phyloP scores from a whole-genome alignment of 2,113 vertebrate genomes.

The Gadus macrocephalus region DNA sequence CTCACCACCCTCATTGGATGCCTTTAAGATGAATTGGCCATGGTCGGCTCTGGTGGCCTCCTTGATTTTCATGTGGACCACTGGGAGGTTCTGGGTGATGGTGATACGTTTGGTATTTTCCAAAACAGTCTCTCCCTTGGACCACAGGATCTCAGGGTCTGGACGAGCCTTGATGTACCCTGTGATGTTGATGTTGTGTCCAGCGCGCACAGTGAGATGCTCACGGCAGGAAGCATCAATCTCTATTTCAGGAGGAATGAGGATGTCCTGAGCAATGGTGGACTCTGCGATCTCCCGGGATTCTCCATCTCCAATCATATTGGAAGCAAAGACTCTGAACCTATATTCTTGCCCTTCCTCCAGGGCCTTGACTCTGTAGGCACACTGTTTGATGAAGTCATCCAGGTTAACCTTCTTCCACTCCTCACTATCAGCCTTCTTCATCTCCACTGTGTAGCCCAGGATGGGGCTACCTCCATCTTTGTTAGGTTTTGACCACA shows the following conservation, averaged over 20 bases:
- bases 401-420: conserved; percentile 91
- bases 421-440: conserved; percentile 79
- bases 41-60: conserved; percentile 89
- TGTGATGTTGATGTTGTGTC: conserved; percentile 88
- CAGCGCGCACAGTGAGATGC: conserved; percentile 87
- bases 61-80: conserved; percentile 85
- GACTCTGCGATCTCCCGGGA: conserved; percentile 89
- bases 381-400: conserved; percentile 89
- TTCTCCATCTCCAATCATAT: conserved; percentile 95
- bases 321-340: conserved; percentile 89
- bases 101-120: conserved; percentile 80
- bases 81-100: conserved; percentile 81
- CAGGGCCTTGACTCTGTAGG: conserved; percentile 86
- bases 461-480: conserved; percentile 95
- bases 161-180: conserved; percentile 93
- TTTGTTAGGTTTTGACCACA: conserved; percentile 93
- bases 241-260: conserved; percentile 93
- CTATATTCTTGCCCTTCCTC: conserved; percentile 89
- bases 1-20: conserved; percentile 91
- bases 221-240: conserved; percentile 88
- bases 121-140: conserved; percentile 81
- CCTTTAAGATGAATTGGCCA: conserved; percentile 87
- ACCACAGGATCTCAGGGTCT: conserved; percentile 90
- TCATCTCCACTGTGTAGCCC: conserved; percentile 91
- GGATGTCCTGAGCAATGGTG: conserved; percentile 89